Evolutionary conservation across 2,113 vertebrate genomes (phyloP).

Genomic region (Scolopax mira): DNA sequence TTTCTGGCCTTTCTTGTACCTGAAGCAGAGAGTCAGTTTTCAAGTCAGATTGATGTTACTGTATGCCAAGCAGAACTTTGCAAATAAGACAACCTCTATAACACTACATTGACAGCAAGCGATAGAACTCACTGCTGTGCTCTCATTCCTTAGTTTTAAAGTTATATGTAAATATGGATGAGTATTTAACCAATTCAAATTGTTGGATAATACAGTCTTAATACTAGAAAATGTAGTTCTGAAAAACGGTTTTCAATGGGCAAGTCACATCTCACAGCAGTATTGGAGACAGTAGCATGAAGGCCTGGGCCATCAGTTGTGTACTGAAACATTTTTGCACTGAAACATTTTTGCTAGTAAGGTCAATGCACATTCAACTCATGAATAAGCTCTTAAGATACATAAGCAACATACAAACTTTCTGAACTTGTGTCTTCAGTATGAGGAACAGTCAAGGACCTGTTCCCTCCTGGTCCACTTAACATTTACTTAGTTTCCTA

Average conservation of each 20-base stretch:
- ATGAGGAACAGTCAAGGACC: not conserved
- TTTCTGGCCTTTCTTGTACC: constrained; percentile 87
- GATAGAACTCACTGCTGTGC: not conserved
- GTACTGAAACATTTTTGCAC: not conserved
- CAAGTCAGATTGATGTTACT: constrained; percentile 68
- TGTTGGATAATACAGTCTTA: not conserved
- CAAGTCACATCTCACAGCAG: not conserved
- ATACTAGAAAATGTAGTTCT: not conserved
- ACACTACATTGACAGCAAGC: not conserved
- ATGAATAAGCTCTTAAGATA: not conserved
- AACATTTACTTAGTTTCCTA: not conserved
- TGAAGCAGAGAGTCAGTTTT: constrained; percentile 85
- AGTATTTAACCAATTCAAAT: not conserved
- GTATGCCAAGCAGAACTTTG: not conserved
- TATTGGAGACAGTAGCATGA: not conserved
- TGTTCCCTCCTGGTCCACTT: not conserved
- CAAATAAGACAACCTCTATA: not conserved
- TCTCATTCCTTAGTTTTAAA: not conserved
- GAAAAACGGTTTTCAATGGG: not conserved
- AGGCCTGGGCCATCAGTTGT: not conserved
- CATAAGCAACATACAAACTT: not conserved
- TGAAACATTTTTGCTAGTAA: not conserved
- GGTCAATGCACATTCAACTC: not conserved
- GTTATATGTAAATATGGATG: not conserved
- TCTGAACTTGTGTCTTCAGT: not conserved